Conservation (phyloP, 2,888 invertebrate genomes). For the Pantelozetes paolii region DNA sequence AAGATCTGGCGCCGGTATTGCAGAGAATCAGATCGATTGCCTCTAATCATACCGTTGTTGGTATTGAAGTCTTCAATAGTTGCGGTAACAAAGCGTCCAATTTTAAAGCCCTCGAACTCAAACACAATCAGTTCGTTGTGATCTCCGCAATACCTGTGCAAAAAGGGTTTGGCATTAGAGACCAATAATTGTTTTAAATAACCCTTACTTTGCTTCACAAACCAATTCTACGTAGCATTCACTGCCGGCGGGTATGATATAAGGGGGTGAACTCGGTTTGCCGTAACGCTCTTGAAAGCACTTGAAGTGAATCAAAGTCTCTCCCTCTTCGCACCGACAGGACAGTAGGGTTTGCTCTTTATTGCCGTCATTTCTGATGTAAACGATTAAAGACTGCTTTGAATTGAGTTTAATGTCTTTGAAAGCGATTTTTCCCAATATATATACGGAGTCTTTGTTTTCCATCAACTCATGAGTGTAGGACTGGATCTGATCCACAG, state of each 20-base stretch:
- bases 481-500: not conserved
- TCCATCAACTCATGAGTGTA: conserved; percentile 12
- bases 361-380: not conserved
- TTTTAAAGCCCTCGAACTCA: not conserved
- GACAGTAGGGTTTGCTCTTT: not conserved
- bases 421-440: not conserved
- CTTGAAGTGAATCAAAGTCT: conserved; percentile 6
- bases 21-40: not conserved
- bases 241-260: not conserved
- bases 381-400: not conserved
- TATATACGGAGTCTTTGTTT: not conserved
- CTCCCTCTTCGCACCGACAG: not conserved
- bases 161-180: not conserved
- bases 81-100: not conserved
- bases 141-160: not conserved
- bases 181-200: not conserved
- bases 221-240: not conserved
- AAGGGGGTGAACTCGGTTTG: not conserved
- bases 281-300: not conserved
- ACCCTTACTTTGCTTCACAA: not conserved
- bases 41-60: not conserved
- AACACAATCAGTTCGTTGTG: not conserved
- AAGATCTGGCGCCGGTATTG: not conserved
- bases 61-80: not conserved
- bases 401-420: not conserved